phyloP scores from a whole-genome alignment of 2,888 invertebrate genomes.

The Diabrotica balteata region DNA sequence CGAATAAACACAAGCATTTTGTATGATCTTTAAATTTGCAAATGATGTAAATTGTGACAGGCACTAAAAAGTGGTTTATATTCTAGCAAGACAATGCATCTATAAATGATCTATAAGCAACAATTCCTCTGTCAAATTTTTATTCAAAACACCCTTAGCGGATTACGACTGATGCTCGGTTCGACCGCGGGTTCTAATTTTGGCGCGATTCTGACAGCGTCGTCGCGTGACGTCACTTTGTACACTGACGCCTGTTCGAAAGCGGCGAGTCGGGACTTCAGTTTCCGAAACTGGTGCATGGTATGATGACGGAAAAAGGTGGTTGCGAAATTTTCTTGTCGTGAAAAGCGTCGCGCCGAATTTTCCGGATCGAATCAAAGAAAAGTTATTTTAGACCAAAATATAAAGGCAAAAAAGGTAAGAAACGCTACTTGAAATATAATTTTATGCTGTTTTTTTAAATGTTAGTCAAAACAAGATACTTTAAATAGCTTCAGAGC shows the following conservation, averaged over 20 bases:
- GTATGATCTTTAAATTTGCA: too few relatives aligned
- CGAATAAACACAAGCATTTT: too few relatives aligned
- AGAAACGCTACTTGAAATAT: neutral
- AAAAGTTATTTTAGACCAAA: neutral
- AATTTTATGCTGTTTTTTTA: neutral
- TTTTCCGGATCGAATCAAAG: neutral
- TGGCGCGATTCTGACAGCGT: conserved; percentile 25
- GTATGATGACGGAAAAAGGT: conserved; percentile 23
- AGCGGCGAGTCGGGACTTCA: conserved; percentile 20
- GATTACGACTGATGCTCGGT: conserved; percentile 6
- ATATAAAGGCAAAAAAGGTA: too few relatives aligned
- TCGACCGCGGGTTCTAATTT: conserved; percentile 24
- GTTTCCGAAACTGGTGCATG: conserved; percentile 23
- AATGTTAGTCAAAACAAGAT: neutral
- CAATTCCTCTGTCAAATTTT: too few relatives aligned
- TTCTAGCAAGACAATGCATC: neutral
- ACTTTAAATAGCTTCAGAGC: neutral
- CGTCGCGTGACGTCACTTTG: conserved; percentile 12
- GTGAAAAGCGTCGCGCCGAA: conserved; percentile 5
- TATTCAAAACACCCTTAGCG: neutral
- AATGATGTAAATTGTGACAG: too few relatives aligned
- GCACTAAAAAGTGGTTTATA: too few relatives aligned
- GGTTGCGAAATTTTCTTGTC: conserved; percentile 15
- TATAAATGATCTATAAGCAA: too few relatives aligned
- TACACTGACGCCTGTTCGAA: conserved; percentile 24